Evolutionary conservation across 2,888 invertebrate genomes (phyloP).

Genomic region (Amorpha juglandis): DNA sequence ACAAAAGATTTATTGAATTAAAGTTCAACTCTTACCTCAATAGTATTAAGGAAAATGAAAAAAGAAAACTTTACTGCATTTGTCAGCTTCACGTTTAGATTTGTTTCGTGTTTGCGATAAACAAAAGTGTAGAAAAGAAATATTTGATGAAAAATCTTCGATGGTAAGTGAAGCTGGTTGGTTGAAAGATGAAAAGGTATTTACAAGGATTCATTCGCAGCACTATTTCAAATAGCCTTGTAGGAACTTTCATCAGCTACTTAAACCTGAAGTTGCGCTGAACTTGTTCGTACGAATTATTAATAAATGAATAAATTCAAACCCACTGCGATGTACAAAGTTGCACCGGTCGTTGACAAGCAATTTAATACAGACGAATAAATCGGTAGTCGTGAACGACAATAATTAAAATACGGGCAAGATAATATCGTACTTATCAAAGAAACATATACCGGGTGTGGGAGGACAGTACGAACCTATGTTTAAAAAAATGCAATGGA

Average conservation of each 20-base stretch:
- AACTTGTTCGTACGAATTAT: neutral
- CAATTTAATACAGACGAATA: neutral
- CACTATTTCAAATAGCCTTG: neutral
- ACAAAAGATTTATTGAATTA: too few species aligned
- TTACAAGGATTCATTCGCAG: neutral
- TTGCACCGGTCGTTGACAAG: constrained; percentile 2
- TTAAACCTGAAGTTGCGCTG: neutral
- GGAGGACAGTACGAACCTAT: too few species aligned
- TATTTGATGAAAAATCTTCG: neutral
- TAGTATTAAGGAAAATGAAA: neutral
- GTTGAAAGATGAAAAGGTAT: neutral
- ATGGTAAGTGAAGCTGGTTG: neutral
- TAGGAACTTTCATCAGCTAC: neutral
- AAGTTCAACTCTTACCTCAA: too few species aligned
- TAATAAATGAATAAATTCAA: neutral
- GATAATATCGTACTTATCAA: too few species aligned
- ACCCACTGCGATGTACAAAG: neutral
- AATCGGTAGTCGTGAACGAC: neutral
- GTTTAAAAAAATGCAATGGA: too few species aligned
- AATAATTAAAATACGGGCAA: neutral
- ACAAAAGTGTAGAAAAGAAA: too few species aligned
- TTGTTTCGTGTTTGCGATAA: neutral
- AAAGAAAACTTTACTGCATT: neutral
- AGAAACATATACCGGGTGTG: too few species aligned
- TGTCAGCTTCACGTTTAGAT: neutral